Evolutionary conservation across 92 coral and sea anemone species (phyloP), one percentile per base, ranked within the genome.

Genomic region (Parazoanthus swiftii): DNA sequence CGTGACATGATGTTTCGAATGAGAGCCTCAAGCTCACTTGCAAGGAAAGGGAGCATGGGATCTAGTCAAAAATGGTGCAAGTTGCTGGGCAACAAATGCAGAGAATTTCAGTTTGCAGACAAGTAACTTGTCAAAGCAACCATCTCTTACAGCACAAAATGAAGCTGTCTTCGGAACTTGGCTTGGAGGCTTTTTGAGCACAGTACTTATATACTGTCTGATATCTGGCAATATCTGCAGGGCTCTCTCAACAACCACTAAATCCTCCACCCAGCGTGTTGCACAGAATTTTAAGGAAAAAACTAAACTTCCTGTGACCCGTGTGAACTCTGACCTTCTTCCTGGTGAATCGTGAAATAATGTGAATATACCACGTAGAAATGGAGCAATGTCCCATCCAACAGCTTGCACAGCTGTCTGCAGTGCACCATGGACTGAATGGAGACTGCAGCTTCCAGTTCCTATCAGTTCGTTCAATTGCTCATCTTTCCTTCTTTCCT

Each of bases 1-100:
- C 85, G 73, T 81, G 74, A 58, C 85, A 63, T 81, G 73, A 63
- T 81, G 73, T 81, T 81, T 63, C 85, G 75, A 81, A 65, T 81
- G 85, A 81, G 85, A 81, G 75, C 74, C 75, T 81, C 75, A 66
- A 81, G 85, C 85, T 81, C 75, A 43, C 58, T 63, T 81, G 85
- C 85, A 81, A 81, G 85, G 63, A 81, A 81, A 65, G 75, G 56
- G 36, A 81, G 85, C 76, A 81, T 16, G 16, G 50, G 75, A 8
- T 63, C 74, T 36, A 37, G 82, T 79, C 82, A 79, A 79, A 79
- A 79, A 79, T 81, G 74, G 72, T 36, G 21, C 36, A 36, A 23
- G 74, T 59, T 81, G 85, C 74, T 65, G 85, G 85, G 75, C 50
- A n/a, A 81, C 85, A 81, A 81, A 81, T 54, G 85, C 85, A 81